A percentile compares a stretch with the other conserved stretches of the same genome.
phyloP scores from a whole-genome alignment of 2,113 vertebrate genomes.

The Steatornis caripensis region DNA sequence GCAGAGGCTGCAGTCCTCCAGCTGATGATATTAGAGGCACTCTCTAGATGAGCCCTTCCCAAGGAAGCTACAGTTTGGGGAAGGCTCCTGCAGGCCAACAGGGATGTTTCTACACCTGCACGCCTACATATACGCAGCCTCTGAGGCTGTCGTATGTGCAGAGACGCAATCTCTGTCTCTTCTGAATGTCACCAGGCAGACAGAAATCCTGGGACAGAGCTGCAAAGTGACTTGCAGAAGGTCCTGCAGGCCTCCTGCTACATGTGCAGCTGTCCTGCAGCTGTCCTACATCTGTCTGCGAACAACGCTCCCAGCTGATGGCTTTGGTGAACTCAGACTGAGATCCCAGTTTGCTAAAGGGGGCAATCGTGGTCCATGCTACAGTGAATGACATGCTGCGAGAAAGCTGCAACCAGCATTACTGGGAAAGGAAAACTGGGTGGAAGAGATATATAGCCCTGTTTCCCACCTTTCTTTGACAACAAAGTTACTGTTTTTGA shows the following conservation, averaged over 20 bases:
- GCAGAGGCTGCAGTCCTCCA: background rate
- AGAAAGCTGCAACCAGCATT: background rate
- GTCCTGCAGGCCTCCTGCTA: background rate
- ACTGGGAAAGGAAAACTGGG: background rate
- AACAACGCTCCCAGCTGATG: background rate
- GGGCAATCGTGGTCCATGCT: no score
- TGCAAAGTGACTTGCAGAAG: background rate
- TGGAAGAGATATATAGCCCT: background rate
- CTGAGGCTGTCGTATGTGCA: accelerated
- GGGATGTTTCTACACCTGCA: background rate
- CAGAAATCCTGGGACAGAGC: background rate
- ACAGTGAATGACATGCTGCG: accelerated
- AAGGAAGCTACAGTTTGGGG: background rate
- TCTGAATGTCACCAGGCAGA: background rate
- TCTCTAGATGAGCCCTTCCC: background rate
- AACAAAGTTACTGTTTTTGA: background rate
- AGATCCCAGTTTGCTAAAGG: background rate
- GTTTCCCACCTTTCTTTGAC: background rate
- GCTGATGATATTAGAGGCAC: background rate
- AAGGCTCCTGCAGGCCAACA: background rate
- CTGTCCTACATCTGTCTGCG: background rate
- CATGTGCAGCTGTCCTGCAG: accelerated
- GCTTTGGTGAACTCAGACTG: background rate
- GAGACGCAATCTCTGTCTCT: background rate
- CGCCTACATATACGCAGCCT: background rate